These are phyloP conservation scores for Timandra comae DNA, from an alignment of 2,888 invertebrate species.

Conservation along the genomic window DNA sequence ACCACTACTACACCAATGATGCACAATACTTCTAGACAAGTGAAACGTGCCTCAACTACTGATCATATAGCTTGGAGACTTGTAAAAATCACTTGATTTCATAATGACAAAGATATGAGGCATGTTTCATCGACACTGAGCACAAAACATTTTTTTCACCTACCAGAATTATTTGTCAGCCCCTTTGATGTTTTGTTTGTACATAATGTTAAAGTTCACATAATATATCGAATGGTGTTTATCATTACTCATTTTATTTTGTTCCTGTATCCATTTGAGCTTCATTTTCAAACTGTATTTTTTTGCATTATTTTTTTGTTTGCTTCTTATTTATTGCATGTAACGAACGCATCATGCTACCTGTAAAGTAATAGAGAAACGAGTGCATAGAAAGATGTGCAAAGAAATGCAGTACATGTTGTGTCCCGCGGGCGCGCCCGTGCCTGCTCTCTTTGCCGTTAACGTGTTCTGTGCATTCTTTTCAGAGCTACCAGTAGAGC, in stretches of 20 bases:
- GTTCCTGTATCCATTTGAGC: slow-evolving; percentile 21
- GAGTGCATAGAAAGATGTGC: slow-evolving; percentile 73
- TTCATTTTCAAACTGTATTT: slow-evolving; percentile 54
- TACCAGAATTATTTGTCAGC: too few species aligned
- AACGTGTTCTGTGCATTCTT: slow-evolving; percentile 70
- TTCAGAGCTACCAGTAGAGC: slow-evolving; percentile 68
- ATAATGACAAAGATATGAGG: too few species aligned
- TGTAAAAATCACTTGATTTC: too few species aligned
- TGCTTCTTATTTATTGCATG: slow-evolving; percentile 32
- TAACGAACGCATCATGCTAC: slow-evolving; percentile 16
- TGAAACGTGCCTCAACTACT: too few species aligned
- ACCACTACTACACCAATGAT: slow-evolving; percentile 9
- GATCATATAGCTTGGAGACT: too few species aligned
- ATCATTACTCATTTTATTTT: too few species aligned
- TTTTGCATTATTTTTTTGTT: slow-evolving; percentile 55
- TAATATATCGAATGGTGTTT: too few species aligned
- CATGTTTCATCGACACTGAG: too few species aligned
- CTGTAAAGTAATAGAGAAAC: slow-evolving; percentile 41
- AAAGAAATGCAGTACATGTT: slow-evolving; percentile 64
- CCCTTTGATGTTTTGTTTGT: too few species aligned
- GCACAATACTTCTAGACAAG: too few species aligned
- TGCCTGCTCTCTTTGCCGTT: slow-evolving; percentile 50
- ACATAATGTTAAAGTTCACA: too few species aligned
- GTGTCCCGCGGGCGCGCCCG: not conserved
- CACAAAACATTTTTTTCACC: too few species aligned